These are phyloP conservation scores for Sycophila texana DNA, from an alignment of 2,888 invertebrate genomes.

Conservation along the genomic window DNA sequence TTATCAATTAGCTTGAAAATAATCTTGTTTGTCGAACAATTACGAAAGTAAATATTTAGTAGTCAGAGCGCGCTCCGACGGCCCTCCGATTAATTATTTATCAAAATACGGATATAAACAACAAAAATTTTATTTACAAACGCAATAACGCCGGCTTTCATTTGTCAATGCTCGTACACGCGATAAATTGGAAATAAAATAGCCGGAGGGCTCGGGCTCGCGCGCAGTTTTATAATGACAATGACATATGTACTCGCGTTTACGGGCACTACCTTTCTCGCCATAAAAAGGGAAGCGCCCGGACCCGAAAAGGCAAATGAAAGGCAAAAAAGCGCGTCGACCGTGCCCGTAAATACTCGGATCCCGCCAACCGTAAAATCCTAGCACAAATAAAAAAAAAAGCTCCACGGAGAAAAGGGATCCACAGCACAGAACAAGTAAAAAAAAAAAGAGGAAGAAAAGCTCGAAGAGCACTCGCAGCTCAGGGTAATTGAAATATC, in stretches of 20 bases:
- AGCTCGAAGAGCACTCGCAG: conserved; percentile 1
- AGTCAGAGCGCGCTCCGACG: no score
- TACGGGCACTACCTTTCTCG: conserved; percentile 31
- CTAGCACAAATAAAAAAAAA: not conserved
- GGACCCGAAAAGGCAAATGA: conserved; percentile 27
- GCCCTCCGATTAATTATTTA: no score
- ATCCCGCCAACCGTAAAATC: conserved; percentile 3
- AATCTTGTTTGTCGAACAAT: no score
- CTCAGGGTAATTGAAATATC: conserved; percentile 45
- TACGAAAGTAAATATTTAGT: no score
- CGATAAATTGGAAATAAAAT: conserved; percentile 48
- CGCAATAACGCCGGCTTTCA: no score
- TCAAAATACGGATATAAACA: not conserved
- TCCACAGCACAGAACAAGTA: not conserved
- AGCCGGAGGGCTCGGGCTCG: not conserved
- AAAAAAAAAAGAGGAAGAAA: not conserved
- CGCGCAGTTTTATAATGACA: conserved; percentile 47
- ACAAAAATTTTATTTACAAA: no score
- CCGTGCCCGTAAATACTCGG: conserved; percentile 17
- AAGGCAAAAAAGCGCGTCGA: conserved; percentile 4
- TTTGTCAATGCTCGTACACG: no score
- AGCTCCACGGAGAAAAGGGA: no score
- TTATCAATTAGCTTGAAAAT: no score
- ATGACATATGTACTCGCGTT: conserved; percentile 49
- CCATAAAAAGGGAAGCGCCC: conserved; percentile 28